Percentiles rank a stretch among this genome's conserved stretches.
Conservation (phyloP, 1,140 invertebrate genomes). For the Centruroides sculpturatus region DNA sequence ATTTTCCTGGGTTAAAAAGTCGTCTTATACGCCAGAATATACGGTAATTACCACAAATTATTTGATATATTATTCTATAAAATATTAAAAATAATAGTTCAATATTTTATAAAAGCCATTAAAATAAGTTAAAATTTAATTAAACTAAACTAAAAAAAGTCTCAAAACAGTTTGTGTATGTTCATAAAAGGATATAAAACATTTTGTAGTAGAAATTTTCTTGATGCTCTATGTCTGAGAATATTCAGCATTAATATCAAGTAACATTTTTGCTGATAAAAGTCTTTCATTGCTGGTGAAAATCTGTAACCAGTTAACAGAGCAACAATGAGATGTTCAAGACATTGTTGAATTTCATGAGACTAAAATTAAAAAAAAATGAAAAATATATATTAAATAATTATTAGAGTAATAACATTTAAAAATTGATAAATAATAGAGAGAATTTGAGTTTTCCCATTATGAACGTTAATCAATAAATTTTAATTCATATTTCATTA, state of each 20-base stretch:
- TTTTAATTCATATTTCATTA: too few relatives aligned
- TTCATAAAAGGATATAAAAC: slow-evolving; percentile 25
- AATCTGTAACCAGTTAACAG: slow-evolving; percentile 43
- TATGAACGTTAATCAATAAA: too few relatives aligned
- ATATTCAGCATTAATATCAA: slow-evolving; percentile 35
- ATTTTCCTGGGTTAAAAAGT: too few relatives aligned
- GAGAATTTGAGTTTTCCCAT: too few relatives aligned
- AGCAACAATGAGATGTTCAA: slow-evolving; percentile 42
- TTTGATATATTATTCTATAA: too few relatives aligned
- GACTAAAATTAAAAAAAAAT: slow-evolving; percentile 21
- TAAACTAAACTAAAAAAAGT: neutral
- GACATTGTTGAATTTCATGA: slow-evolving; percentile 42
- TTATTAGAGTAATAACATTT: too few relatives aligned
- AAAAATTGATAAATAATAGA: too few relatives aligned
- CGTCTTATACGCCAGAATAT: too few relatives aligned
- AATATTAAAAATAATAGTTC: too few relatives aligned
- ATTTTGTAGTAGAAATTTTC: slow-evolving; percentile 46
- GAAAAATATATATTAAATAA: too few relatives aligned
- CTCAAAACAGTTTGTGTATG: neutral
- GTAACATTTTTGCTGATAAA: slow-evolving; percentile 39
- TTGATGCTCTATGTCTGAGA: slow-evolving; percentile 37
- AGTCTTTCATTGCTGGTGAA: slow-evolving; percentile 42
- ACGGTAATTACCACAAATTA: too few relatives aligned
- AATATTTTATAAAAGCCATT: neutral
- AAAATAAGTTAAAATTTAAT: neutral